Evolutionary conservation across 37 sponge, comb jelly and placozoan species (phyloP).

Genomic region (Chondrosia reniformis): DNA sequence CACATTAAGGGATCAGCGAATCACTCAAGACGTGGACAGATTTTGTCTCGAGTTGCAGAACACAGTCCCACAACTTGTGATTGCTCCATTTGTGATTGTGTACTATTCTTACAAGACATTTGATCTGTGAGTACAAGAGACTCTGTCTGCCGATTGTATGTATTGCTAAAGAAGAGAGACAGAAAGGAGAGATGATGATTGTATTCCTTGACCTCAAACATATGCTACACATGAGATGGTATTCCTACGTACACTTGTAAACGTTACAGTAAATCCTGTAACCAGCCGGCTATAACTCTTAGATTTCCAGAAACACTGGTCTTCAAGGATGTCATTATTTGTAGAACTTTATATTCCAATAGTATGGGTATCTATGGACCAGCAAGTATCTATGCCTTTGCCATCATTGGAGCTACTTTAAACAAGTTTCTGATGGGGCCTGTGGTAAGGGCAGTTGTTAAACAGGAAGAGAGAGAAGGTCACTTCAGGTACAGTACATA

Average conservation of each 20-base stretch:
- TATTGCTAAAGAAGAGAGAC: background rate
- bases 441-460: slow-evolving; percentile 50
- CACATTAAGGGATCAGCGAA: slow-evolving; percentile 79
- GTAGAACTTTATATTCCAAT: background rate
- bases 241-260: too few species aligned
- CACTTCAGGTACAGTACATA: slow-evolving; percentile 72
- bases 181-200: background rate
- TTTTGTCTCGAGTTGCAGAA: slow-evolving; percentile 64
- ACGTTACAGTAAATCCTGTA: too few species aligned
- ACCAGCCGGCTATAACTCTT: too few species aligned
- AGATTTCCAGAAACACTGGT: too few species aligned
- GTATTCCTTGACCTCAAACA: background rate
- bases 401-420: slow-evolving; percentile 49
- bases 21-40: slow-evolving; percentile 87
- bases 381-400: slow-evolving; percentile 59
- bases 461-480: slow-evolving; percentile 73
- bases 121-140: slow-evolving; percentile 30
- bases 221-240: background rate
- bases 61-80: slow-evolving; percentile 58
- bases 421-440: slow-evolving; percentile 83
- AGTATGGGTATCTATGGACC: slow-evolving; percentile 61
- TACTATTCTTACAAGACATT: slow-evolving; percentile 83
- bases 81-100: slow-evolving; percentile 65
- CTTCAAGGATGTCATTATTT: background rate
- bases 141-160: background rate